Conservation (phyloP, 2,888 invertebrate species). For the Acleris literana region DNA sequence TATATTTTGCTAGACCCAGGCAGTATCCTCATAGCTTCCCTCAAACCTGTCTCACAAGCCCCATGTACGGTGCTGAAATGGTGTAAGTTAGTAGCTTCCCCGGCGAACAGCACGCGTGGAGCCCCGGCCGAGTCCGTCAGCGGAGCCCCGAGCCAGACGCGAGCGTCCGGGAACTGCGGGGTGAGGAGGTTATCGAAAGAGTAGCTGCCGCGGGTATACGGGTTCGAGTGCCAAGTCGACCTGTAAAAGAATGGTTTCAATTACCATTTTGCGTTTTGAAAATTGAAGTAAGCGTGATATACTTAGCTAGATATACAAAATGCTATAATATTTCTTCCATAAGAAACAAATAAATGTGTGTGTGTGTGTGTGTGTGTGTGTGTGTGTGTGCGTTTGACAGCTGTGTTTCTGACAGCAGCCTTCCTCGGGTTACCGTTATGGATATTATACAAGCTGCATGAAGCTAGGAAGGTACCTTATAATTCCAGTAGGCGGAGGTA, state of each 20-base stretch:
- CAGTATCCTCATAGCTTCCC: slow-evolving; percentile 82
- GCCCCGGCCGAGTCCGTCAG: slow-evolving; percentile 69
- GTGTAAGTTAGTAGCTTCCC: slow-evolving; percentile 81
- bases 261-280: not conserved
- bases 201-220: slow-evolving; percentile 89
- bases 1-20: slow-evolving; percentile 30
- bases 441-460: too few species aligned
- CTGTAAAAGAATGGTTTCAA: slow-evolving; percentile 58
- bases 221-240: slow-evolving; percentile 87
- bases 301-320: too few species aligned
- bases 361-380: too few species aligned
- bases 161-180: slow-evolving; percentile 74
- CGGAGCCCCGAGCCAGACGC: slow-evolving; percentile 83
- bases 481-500: slow-evolving; percentile 64
- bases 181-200: slow-evolving; percentile 82
- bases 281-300: too few species aligned
- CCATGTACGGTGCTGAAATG: slow-evolving; percentile 90
- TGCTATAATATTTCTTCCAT: too few species aligned
- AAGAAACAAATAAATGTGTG: too few species aligned
- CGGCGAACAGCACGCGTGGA: slow-evolving; percentile 83
- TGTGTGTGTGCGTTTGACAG: too few species aligned
- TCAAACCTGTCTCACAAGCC: slow-evolving; percentile 86
- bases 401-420: too few species aligned
- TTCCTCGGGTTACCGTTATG: too few species aligned
- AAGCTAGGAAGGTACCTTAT: too few species aligned